Conservation (phyloP, 2,113 vertebrate species). For the Chinchilla lanigera region DNA sequence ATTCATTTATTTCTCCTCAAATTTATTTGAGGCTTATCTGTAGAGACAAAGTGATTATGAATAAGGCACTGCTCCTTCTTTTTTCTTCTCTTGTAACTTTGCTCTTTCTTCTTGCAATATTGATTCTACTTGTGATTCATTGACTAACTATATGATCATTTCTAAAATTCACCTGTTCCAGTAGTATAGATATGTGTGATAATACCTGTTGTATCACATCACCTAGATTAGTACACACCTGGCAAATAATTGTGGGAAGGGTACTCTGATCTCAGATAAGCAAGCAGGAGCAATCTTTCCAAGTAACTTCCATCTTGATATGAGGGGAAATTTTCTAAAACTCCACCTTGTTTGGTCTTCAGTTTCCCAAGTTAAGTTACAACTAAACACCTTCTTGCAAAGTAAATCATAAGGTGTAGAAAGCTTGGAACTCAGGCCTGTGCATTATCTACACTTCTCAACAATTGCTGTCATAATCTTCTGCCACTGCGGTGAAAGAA, state of each 20-base stretch:
- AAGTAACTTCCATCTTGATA: background rate
- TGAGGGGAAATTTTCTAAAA: background rate
- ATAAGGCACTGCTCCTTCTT: background rate
- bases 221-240: rapidly evolving
- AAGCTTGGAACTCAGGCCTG: background rate
- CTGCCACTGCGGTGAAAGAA: background rate
- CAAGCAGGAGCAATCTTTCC: background rate
- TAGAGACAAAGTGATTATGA: background rate
- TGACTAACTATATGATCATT: background rate
- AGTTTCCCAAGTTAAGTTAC: background rate
- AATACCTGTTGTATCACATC: background rate
- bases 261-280: background rate
- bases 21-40: background rate
- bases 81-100: background rate
- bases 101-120: background rate
- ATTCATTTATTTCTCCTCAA: background rate
- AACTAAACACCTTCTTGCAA: background rate
- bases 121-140: background rate
- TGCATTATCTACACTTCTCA: background rate
- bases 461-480: background rate
- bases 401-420: background rate
- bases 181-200: background rate
- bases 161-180: background rate
- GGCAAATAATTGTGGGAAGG: background rate
- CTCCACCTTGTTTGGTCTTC: background rate